Evolutionary conservation across 2,888 invertebrate genomes (phyloP).

Genomic region (Uloborus plumipes): DNA sequence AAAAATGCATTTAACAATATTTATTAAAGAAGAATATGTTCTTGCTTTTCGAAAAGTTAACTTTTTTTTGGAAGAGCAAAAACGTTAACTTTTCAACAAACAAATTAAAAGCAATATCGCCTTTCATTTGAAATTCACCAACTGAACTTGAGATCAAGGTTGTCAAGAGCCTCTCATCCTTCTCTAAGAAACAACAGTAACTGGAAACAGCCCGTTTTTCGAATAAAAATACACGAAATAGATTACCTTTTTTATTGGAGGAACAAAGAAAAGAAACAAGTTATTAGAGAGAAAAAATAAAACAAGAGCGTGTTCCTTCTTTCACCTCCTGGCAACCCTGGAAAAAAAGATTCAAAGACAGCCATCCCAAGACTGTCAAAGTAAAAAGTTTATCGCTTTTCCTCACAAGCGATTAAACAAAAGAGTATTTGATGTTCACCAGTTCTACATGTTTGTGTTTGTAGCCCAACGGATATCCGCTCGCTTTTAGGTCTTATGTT

Average conservation of each 20-base stretch:
- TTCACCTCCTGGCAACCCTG: conserved; percentile 41
- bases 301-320: conserved; percentile 13
- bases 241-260: conserved; percentile 44
- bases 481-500: conserved; percentile 18
- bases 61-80: too few species aligned
- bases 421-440: conserved; percentile 22
- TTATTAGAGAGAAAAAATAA: conserved; percentile 41
- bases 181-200: conserved; percentile 21
- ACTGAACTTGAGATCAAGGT: too few species aligned
- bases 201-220: conserved; percentile 38
- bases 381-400: conserved; percentile 56
- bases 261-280: conserved; percentile 53
- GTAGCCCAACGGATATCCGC: conserved; percentile 36
- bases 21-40: too few species aligned
- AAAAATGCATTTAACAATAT: too few species aligned
- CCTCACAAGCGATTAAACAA: conserved; percentile 52
- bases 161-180: too few species aligned
- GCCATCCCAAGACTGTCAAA: conserved; percentile 42
- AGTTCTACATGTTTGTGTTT: conserved; percentile 28
- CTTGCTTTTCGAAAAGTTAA: too few species aligned
- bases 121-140: too few species aligned
- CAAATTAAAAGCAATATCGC: too few species aligned
- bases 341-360: conserved; percentile 13
- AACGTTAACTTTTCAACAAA: too few species aligned
- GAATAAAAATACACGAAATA: conserved; percentile 16